Conservation (phyloP, 2,888 invertebrate species). For the Calameuta pallipes region DNA sequence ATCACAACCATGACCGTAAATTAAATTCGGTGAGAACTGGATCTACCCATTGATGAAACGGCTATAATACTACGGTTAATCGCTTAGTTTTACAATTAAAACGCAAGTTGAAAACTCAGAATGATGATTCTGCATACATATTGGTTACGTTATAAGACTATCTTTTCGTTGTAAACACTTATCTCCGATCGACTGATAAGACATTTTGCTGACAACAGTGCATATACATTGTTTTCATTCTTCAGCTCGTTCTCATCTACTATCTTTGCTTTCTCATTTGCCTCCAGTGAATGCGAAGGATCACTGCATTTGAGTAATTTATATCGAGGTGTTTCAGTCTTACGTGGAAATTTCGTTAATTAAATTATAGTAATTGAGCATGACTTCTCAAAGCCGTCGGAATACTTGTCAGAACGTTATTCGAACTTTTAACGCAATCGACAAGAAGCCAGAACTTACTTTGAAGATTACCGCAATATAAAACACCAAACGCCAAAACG, state of each 20-base stretch:
- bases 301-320: constrained; percentile 12
- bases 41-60: neutral
- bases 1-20: constrained; percentile 55
- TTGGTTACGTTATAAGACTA: neutral
- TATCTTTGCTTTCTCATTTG: too few species aligned
- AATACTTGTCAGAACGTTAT: constrained; percentile 21
- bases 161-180: neutral
- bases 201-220: neutral
- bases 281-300: too few species aligned
- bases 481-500: too few species aligned
- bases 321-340: constrained; percentile 57
- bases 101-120: neutral
- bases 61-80: neutral
- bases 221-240: neutral
- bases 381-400: constrained; percentile 31
- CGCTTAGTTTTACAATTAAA: neutral
- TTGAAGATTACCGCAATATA: too few species aligned
- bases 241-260: too few species aligned
- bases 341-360: constrained; percentile 42
- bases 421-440: neutral
- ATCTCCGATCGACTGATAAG: neutral
- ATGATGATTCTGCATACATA: neutral
- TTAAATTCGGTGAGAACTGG: constrained; percentile 32
- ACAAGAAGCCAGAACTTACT: too few species aligned
- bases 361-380: constrained; percentile 50